These are phyloP conservation scores for Ditula angustiorana DNA, from an alignment of 2,888 invertebrate genomes.

Conservation along the genomic window DNA sequence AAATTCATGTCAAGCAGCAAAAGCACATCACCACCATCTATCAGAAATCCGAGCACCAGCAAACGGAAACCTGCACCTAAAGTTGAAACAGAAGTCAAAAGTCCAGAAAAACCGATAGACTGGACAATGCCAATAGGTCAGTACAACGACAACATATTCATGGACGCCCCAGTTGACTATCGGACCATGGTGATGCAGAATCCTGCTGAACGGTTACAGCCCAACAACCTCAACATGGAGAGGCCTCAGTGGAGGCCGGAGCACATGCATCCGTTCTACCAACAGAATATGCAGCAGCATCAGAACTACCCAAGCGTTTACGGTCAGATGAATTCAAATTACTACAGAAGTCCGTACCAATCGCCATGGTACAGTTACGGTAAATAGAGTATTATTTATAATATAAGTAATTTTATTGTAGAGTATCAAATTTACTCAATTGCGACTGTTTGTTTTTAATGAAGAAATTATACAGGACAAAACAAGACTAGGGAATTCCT, in stretches of 20 bases:
- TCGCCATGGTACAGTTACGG: slow-evolving; percentile 71
- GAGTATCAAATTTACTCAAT: slow-evolving; percentile 29
- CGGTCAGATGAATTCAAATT: slow-evolving; percentile 60
- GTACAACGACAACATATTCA: slow-evolving; percentile 75
- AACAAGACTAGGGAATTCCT: too few relatives aligned
- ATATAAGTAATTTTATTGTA: slow-evolving; percentile 38
- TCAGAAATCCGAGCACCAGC: slow-evolving; percentile 39
- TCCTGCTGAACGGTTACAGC: slow-evolving; percentile 37
- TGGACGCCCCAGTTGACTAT: slow-evolving; percentile 67
- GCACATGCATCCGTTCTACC: slow-evolving; percentile 46
- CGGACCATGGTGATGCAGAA: slow-evolving; percentile 48
- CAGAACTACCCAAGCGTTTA: slow-evolving; percentile 57
- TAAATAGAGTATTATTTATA: slow-evolving; percentile 60
- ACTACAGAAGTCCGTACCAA: slow-evolving; percentile 72
- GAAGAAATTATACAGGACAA: not conserved
- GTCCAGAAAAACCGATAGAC: slow-evolving; percentile 47
- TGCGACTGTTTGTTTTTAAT: not conserved
- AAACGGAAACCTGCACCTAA: slow-evolving; percentile 36
- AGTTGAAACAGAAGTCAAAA: slow-evolving; percentile 11
- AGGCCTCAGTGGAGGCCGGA: slow-evolving; percentile 60
- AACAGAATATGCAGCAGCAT: slow-evolving; percentile 46
- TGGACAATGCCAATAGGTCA: slow-evolving; percentile 69
- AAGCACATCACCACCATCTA: slow-evolving; percentile 22
- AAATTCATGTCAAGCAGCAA: slow-evolving; percentile 65
- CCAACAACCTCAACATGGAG: slow-evolving; percentile 41